A percentile compares a stretch with the other conserved stretches of the same genome.
phyloP scores from a whole-genome alignment of 2,113 vertebrate species.

The Recurvirostra avosetta region DNA sequence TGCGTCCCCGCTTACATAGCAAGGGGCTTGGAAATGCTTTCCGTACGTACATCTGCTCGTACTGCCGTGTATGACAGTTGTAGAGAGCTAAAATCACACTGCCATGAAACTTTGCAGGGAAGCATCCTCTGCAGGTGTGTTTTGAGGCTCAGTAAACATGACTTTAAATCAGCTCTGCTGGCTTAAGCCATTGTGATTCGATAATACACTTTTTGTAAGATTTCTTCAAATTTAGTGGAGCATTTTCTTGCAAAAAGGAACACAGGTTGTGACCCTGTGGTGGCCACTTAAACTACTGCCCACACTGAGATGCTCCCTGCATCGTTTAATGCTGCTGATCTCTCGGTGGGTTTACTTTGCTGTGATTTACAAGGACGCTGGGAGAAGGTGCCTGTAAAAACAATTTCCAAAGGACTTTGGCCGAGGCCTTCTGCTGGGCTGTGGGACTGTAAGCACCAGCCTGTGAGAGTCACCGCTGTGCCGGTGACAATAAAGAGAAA shows the following conservation, averaged over 20 bases:
- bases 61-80: not conserved
- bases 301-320: not conserved
- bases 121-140: not conserved
- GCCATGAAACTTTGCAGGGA: not conserved
- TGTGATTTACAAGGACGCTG: not conserved
- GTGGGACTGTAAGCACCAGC: not conserved
- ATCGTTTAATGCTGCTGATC: not conserved
- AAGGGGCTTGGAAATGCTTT: not conserved
- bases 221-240: not conserved
- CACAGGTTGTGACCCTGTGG: not conserved
- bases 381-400: not conserved
- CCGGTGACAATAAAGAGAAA: not conserved
- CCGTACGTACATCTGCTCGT: rapidly evolving
- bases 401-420: not conserved
- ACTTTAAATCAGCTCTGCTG: not conserved
- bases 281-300: not conserved
- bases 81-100: not conserved
- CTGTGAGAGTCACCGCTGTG: not conserved
- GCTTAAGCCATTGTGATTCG: not conserved
- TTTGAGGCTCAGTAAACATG: not conserved
- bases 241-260: not conserved
- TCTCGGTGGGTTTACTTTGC: not conserved
- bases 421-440: not conserved
- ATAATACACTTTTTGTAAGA: not conserved
- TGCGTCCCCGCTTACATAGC: not conserved